Evolutionary conservation across 2,113 vertebrate species (phyloP), one percentile per base, ranked within the genome.

Genomic region (Leiothrix lutea): DNA sequence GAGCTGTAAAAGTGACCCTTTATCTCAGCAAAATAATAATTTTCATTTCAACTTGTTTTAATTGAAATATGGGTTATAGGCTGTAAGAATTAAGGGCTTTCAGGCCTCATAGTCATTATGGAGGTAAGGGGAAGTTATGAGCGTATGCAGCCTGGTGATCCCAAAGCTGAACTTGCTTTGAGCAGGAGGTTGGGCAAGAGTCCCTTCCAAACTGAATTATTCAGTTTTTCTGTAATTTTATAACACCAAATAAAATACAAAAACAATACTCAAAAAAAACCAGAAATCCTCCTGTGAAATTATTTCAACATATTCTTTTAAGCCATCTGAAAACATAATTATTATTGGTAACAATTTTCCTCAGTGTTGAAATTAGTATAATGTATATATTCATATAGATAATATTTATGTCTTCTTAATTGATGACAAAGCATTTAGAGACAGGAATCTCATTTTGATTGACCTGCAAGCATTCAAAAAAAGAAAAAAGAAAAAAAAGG

Each of bases 41-140:
- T 96, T 92, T 48, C 79, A 87, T 69, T 93, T 90, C 58, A 94
- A 95, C 82, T 24, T 6, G 26, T 84, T 88, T 88, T 94, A 92
- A 89, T 64, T 92, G 48, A 96, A 94, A 65, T 88, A 65, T 42
- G 40, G 44, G 22, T 90, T 93, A 87, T 50, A 44, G 29, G 54
- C 25, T 88, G 48, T 64, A 72, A 72, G 54, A 74, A 91, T 47
- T 71, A 62, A 79, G 22, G 31, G 5, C 10, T 47, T 81, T 54
- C 47, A 65, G 53, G 19, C 24, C 26, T 77, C 12, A 9, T 8
- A 82, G 50, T 15, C 12, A 8, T n/a, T 60, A 47, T 40, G 28
- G 11, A 54, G 24, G 16, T 85, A 75, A 33, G 12, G 20, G 18
- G 9, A 83, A 94, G 17, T 61, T 87, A 51, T 5, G n/a, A 67